Base-by-base conservation (phyloP, 2,888 invertebrate genomes). In the Euclidia mi region DNA sequence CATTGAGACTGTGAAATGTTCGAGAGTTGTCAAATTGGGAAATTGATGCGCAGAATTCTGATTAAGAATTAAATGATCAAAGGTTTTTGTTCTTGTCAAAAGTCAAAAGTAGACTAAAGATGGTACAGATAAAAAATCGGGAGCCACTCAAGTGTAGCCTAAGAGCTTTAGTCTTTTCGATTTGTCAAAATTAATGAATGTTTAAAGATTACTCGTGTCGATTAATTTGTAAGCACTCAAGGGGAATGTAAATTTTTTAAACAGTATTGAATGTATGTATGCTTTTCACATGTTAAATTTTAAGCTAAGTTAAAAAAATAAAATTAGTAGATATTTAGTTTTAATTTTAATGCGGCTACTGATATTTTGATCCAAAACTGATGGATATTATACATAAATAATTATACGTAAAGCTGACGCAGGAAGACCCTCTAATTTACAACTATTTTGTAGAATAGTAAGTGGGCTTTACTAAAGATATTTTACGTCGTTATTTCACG, bases 151-250 rank as follows among this genome's bases (percentile, higher is more conserved):
- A 46, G 34, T 51, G 47, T 45, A 60, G 56, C 10, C 34, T 3
- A 20, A 59, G 37, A 20, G 18, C 35, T 56, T 62, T 29, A 6
- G 44, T 56, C 55, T 49, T 28, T 56, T 71, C 57, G 50, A 62
- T 74, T 71, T 59, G 28, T 45, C 44, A 46, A 57, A 12, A 48
- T 15, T 52, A 60, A 71, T 59, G 56, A 57, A 45, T 49, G 44
- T 18, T 44, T 40, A 35, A 35, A 49, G 32, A 15, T 14, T 14
- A 34, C 6, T 15, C 37, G 29, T 53, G 45, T 41, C 53, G 53
- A n/a, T n/a, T n/a, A 63, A 71, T 63, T 74, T 71, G 57, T 71
- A 67, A 71, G 55, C 56, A n/a, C 56, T 56, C 46, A 50, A 58
- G 40, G 31, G 20, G 45, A 43, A 58, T 50, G 44, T 35, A 11